phyloP scores from a whole-genome alignment of 2,113 vertebrate genomes.

The Lycaon pictus region DNA sequence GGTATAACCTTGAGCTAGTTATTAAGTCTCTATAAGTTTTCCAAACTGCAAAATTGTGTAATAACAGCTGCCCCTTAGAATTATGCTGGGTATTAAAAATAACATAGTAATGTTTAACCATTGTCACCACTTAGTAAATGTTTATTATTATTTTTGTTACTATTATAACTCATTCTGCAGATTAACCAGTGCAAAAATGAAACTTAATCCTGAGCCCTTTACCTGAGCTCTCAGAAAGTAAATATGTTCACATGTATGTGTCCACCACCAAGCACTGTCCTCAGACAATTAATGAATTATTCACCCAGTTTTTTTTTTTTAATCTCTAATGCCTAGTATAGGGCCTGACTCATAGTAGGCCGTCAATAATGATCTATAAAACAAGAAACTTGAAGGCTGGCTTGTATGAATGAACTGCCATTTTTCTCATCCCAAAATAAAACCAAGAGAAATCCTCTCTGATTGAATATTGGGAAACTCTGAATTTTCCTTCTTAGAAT shows the following conservation, averaged over 20 bases:
- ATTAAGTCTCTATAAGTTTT: background rate
- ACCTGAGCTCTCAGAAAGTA: background rate
- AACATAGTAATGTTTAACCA: background rate
- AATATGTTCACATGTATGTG: background rate
- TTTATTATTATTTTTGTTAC: background rate
- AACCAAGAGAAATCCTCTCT: background rate
- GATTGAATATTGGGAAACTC: background rate
- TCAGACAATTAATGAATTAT: background rate
- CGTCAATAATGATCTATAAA: background rate
- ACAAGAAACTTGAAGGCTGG: background rate
- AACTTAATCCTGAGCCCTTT: background rate
- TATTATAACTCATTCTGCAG: background rate
- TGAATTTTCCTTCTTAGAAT: background rate
- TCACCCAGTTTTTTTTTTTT: background rate
- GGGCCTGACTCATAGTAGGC: background rate
- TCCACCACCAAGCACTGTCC: background rate
- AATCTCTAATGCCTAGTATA: background rate
- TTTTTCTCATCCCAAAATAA: background rate
- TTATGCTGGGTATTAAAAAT: background rate
- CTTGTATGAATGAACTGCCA: background rate
- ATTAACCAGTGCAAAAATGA: background rate
- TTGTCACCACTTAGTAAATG: background rate
- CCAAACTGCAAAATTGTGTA: background rate
- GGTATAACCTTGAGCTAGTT: background rate
- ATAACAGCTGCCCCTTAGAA: background rate